phyloP scores from a whole-genome alignment of 2,113 vertebrate species.

The pig (Sus scrofa) region DNA sequence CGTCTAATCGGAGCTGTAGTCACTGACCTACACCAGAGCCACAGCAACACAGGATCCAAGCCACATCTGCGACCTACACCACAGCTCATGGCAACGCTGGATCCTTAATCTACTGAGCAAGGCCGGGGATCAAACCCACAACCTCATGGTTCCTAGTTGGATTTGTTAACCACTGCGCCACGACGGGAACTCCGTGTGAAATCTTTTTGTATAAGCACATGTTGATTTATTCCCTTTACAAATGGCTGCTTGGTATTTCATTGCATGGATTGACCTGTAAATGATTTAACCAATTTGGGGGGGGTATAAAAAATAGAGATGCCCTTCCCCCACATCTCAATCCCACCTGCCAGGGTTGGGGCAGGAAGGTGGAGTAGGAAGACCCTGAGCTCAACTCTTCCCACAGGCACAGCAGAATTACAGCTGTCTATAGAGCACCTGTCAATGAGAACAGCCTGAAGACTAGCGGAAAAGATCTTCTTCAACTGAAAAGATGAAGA shows the following conservation, averaged over 20 bases:
- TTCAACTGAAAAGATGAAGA: neutral
- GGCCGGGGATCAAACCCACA: too few relatives aligned
- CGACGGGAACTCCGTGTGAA: too few relatives aligned
- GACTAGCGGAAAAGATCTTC: neutral
- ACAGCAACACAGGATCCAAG: too few relatives aligned
- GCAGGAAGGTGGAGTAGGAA: neutral
- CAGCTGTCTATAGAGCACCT: neutral
- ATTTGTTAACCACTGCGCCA: too few relatives aligned
- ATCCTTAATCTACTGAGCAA: too few relatives aligned
- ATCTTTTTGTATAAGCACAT: neutral
- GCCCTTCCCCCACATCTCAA: neutral
- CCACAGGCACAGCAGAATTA: neutral
- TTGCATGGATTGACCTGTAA: conserved; percentile 24
- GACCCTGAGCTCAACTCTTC: neutral
- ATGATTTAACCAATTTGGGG: neutral
- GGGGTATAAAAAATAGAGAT: conserved; percentile 30
- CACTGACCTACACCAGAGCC: too few relatives aligned
- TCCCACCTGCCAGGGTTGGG: neutral
- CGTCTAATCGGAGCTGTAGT: too few relatives aligned
- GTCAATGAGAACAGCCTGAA: neutral
- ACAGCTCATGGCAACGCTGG: too few relatives aligned
- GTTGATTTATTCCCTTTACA: neutral
- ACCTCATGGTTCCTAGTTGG: too few relatives aligned
- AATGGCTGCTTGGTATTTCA: neutral
- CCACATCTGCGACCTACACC: too few relatives aligned